Conservation (phyloP, 2,113 vertebrate genomes). For the Cebus imitator region DNA sequence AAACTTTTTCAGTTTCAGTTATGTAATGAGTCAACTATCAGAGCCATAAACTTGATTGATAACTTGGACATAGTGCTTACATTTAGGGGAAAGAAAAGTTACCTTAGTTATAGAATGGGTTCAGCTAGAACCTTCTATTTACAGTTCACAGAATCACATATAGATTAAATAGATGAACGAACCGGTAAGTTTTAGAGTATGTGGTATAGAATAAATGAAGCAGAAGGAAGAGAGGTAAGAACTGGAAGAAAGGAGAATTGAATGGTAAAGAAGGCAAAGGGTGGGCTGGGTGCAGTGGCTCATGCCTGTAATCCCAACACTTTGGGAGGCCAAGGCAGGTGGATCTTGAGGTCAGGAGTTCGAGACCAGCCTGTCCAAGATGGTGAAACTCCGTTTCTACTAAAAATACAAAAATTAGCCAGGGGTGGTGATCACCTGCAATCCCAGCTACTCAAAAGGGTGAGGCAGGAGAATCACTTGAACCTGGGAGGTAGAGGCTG, state of each 20-base stretch:
- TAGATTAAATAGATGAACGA: fast-evolving
- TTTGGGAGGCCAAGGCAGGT: too few species aligned
- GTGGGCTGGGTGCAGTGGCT: too few species aligned
- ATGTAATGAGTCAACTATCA: neutral
- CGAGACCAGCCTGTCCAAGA: too few species aligned
- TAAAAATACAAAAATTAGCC: too few species aligned
- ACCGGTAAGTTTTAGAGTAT: neutral
- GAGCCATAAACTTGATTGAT: neutral
- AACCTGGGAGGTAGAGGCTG: too few species aligned
- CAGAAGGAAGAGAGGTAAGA: neutral
- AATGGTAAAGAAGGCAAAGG: too few species aligned
- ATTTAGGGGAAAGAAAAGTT: neutral
- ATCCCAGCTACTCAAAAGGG: too few species aligned
- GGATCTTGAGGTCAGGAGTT: too few species aligned
- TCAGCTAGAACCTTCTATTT: neutral
- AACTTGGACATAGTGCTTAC: neutral
- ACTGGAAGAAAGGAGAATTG: neutral
- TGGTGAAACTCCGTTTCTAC: too few species aligned
- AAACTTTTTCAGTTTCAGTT: neutral
- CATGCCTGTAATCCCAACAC: too few species aligned
- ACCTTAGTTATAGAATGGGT: neutral
- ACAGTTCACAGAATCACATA: neutral
- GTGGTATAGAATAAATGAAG: neutral
- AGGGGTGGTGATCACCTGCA: too few species aligned
- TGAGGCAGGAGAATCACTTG: too few species aligned